Percentiles rank a stretch among this genome's conserved stretches.
Conservation (phyloP, 2,888 invertebrate genomes). For the Halictus ligatus region DNA sequence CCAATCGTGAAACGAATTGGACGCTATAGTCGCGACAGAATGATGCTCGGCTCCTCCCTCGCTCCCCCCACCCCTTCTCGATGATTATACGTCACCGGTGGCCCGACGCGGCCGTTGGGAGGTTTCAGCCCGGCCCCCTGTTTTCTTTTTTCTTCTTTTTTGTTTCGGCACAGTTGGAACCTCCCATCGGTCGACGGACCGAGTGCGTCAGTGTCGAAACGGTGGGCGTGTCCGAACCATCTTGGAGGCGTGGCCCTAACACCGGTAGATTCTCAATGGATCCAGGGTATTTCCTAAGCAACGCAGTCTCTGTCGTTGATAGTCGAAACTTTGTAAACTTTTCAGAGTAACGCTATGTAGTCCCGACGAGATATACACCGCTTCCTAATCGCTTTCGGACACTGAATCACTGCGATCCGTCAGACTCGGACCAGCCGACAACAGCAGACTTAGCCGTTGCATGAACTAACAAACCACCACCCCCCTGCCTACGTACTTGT, state of each 20-base stretch:
- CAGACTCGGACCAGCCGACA: not conserved
- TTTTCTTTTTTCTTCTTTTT: too few relatives aligned
- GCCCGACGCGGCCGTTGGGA: not conserved
- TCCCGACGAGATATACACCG: not conserved
- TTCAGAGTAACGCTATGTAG: not conserved
- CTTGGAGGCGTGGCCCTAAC: not conserved
- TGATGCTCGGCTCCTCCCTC: conserved; percentile 61
- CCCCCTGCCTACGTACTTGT: conserved; percentile 80
- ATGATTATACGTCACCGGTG: conserved; percentile 4
- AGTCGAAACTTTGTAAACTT: not conserved
- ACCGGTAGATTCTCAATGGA: not conserved
- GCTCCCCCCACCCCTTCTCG: conserved; percentile 48
- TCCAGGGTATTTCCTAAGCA: not conserved
- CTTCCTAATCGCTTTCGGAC: not conserved
- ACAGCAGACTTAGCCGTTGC: conserved; percentile 77
- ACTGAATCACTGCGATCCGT: not conserved
- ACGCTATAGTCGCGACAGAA: conserved; percentile 33
- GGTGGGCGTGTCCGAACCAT: not conserved
- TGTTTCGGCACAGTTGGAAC: not conserved
- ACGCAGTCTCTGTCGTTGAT: not conserved
- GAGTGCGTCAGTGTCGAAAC: conserved; percentile 8
- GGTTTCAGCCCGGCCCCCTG: not conserved
- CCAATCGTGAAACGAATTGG: conserved; percentile 21
- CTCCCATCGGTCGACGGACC: not conserved
- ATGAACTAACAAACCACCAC: conserved; percentile 68